Conservation (phyloP, 2,113 vertebrate species). For the Trichomycterus rosablanca region DNA sequence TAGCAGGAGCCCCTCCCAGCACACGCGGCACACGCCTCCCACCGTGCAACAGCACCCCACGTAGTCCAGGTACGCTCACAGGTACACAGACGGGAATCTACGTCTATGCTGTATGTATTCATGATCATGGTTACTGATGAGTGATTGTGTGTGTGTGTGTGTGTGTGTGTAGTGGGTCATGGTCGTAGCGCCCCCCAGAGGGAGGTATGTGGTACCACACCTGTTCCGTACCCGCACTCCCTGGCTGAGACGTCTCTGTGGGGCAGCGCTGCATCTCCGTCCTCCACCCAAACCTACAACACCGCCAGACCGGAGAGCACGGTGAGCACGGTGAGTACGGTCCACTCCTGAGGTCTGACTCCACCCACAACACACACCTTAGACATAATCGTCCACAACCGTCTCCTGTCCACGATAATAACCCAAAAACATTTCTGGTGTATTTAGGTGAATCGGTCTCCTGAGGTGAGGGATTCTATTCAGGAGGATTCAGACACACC, state of each 20-base stretch:
- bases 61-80: slow-evolving; percentile 29
- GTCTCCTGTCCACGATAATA: no score
- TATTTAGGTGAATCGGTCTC: no score
- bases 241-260: slow-evolving; percentile 31
- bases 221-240: slow-evolving; percentile 19
- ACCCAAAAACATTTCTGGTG: no score
- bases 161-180: neutral
- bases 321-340: slow-evolving; percentile 27
- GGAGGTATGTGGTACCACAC: neutral
- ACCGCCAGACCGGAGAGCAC: slow-evolving; percentile 28
- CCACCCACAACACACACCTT: no score
- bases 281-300: slow-evolving; percentile 22
- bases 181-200: neutral
- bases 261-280: slow-evolving; percentile 17
- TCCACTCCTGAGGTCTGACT: no score
- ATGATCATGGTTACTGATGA: no score
- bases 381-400: no score
- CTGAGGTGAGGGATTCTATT: neutral
- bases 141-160: no score
- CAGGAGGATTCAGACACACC: slow-evolving; percentile 18
- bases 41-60: slow-evolving; percentile 53
- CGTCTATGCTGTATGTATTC: no score
- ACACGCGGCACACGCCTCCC: slow-evolving; percentile 18
- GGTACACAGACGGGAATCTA: no score
- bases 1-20: neutral